Percentiles rank a stretch among this genome's conserved stretches.
These are phyloP conservation scores for Cryptotermes secundus DNA, from an alignment of 1,140 invertebrate genomes.

Conservation along the genomic window DNA sequence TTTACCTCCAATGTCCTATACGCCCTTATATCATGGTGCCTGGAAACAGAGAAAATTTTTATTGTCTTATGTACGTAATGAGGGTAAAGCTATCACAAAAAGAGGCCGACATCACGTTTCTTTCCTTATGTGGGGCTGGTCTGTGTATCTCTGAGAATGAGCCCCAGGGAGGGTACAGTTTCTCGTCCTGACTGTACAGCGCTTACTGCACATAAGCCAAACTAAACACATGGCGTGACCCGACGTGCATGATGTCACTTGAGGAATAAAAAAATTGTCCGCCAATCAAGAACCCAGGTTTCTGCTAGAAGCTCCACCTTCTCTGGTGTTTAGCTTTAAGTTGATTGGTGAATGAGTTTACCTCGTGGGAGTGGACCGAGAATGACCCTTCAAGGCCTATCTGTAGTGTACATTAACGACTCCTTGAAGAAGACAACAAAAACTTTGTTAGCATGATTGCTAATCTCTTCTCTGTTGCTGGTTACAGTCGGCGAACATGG, in stretches of 20 bases:
- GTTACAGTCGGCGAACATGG: not conserved
- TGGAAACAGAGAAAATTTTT: no score
- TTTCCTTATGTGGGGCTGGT: no score
- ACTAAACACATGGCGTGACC: slow-evolving; percentile 14
- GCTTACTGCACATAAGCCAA: not conserved
- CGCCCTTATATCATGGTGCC: no score
- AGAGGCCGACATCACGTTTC: no score
- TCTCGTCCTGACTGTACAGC: not conserved
- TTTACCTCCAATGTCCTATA: no score
- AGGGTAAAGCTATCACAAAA: no score
- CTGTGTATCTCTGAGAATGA: no score
- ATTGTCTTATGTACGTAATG: no score
- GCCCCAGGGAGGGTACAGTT: not conserved
- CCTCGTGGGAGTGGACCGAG: slow-evolving; percentile 9
- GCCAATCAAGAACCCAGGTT: slow-evolving; percentile 14
- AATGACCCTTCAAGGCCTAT: slow-evolving; percentile 11
- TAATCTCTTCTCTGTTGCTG: not conserved
- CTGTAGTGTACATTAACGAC: not conserved
- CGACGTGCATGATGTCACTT: slow-evolving; percentile 18
- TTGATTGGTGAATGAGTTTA: slow-evolving; percentile 2
- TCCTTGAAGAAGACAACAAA: not conserved
- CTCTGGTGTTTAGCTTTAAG: slow-evolving; percentile 15
- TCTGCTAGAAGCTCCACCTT: not conserved
- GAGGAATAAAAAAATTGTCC: slow-evolving; percentile 15
- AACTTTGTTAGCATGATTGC: slow-evolving; percentile 12